These are phyloP conservation scores for Microvelia longipes DNA, from an alignment of 1,140 invertebrate genomes.

Conservation along the genomic window DNA sequence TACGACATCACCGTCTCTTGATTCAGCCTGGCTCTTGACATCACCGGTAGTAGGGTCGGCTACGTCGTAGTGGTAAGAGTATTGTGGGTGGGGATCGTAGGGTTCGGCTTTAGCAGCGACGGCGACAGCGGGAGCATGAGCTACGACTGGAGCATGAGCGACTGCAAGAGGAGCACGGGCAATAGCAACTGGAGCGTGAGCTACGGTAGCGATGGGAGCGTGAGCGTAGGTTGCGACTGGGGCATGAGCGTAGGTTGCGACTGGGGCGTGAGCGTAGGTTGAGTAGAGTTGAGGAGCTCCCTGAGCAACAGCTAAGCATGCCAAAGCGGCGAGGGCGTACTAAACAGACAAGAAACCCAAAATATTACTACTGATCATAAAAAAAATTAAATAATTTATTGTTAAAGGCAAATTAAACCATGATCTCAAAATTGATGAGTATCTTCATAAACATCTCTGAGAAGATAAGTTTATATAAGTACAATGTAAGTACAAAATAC, in stretches of 20 bases:
- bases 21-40: conserved; percentile 16
- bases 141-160: not conserved
- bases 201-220: not conserved
- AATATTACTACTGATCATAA: no score
- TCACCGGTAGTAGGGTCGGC: conserved; percentile 16
- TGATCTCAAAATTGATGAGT: no score
- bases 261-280: not conserved
- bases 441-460: no score
- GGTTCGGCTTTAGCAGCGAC: conserved; percentile 16
- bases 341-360: not conserved
- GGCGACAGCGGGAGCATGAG: not conserved
- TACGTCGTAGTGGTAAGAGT: conserved; percentile 22
- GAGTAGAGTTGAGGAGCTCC: not conserved
- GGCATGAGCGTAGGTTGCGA: not conserved
- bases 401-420: no score
- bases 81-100: conserved; percentile 33
- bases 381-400: no score
- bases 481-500: no score
- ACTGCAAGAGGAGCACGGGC: conserved; percentile 1
- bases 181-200: not conserved
- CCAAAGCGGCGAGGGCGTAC: not conserved
- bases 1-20: conserved; percentile 28
- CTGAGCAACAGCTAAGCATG: not conserved
- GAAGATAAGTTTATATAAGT: no score
- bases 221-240: not conserved